Conservation (phyloP, 2,888 invertebrate species). For the Leptopilina drosophilae region DNA sequence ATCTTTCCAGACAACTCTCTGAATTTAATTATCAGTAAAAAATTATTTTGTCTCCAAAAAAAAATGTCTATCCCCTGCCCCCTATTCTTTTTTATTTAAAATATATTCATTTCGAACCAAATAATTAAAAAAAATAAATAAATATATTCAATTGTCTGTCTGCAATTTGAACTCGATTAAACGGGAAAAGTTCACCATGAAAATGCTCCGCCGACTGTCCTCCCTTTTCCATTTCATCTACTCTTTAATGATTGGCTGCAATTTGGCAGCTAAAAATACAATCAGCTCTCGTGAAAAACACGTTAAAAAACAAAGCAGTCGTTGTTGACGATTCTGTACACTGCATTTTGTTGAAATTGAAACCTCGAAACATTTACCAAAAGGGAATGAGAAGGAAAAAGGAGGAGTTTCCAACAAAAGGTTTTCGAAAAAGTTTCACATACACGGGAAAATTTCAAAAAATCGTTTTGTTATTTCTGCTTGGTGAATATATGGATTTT, state of each 20-base stretch:
- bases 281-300: slow-evolving; percentile 65
- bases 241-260: slow-evolving; percentile 68
- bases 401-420: slow-evolving; percentile 12
- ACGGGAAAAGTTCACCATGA: slow-evolving; percentile 4
- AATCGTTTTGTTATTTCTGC: slow-evolving; percentile 43
- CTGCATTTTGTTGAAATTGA: slow-evolving; percentile 15
- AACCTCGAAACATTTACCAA: slow-evolving; percentile 40
- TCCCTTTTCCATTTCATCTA: slow-evolving; percentile 17
- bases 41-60: too few species aligned
- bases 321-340: slow-evolving; percentile 15
- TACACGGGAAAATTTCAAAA: too few species aligned
- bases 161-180: slow-evolving; percentile 36
- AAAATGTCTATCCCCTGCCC: too few species aligned
- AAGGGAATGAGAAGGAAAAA: neutral
- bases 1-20: too few species aligned
- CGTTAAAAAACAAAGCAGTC: slow-evolving; percentile 64
- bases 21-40: too few species aligned
- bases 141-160: neutral
- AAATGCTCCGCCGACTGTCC: slow-evolving; percentile 5
- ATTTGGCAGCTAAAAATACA: slow-evolving; percentile 68
- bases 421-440: neutral
- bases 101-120: neutral
- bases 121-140: neutral
- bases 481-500: slow-evolving; percentile 13
- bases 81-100: neutral